These are phyloP conservation scores for Catonia carolina DNA, from an alignment of 2,888 invertebrate species.

Conservation along the genomic window DNA sequence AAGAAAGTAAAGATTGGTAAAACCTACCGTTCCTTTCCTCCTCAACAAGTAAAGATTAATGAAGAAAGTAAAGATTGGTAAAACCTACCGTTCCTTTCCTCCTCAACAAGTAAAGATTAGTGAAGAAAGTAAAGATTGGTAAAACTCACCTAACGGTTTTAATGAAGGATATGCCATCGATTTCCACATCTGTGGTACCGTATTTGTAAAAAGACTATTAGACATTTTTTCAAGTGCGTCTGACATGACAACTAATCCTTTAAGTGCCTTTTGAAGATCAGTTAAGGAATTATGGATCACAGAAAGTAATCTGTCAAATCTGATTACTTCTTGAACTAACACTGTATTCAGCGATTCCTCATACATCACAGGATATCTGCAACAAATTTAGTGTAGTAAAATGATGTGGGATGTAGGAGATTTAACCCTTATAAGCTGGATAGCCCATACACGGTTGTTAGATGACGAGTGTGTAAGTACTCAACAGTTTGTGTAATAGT, in stretches of 20 bases:
- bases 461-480: too few relatives aligned
- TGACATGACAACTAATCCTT: conserved; percentile 73
- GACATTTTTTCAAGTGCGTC: conserved; percentile 65
- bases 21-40: too few relatives aligned
- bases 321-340: conserved; percentile 75
- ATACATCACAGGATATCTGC: conserved; percentile 73
- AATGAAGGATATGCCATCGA: conserved; percentile 60
- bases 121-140: too few relatives aligned
- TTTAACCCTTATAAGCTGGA: too few relatives aligned
- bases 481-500: too few relatives aligned
- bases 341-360: conserved; percentile 87
- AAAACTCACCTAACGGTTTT: conserved; percentile 62
- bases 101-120: too few relatives aligned
- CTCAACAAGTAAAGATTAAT: too few relatives aligned
- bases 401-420: not conserved
- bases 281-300: conserved; percentile 50
- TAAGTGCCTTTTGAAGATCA: conserved; percentile 59
- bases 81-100: too few relatives aligned
- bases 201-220: conserved; percentile 55
- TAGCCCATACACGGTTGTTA: too few relatives aligned
- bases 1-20: too few relatives aligned
- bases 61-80: too few relatives aligned
- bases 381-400: conserved; percentile 10
- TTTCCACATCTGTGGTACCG: conserved; percentile 65
- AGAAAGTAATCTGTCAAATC: conserved; percentile 62